A percentile compares a stretch with the other conserved stretches of the same genome.
phyloP scores from a whole-genome alignment of 1,140 invertebrate species.

The Drosophila fuyamai region DNA sequence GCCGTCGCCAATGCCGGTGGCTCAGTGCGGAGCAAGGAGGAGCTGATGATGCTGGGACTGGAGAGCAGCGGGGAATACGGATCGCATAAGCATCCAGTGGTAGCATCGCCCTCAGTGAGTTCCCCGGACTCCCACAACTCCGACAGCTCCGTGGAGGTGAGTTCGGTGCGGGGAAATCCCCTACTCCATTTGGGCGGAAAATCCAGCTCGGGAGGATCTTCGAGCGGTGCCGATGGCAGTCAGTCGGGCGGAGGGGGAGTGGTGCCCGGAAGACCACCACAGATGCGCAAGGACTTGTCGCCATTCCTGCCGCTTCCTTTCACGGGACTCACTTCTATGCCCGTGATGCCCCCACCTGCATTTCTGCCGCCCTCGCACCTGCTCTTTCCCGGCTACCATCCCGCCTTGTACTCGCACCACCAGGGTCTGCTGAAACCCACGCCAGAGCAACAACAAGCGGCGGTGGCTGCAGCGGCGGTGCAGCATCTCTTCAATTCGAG shows the following conservation, averaged over 20 bases:
- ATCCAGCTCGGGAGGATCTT: slow-evolving; percentile 13
- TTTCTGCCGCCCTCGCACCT: slow-evolving; percentile 88
- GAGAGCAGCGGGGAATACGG: slow-evolving; percentile 86
- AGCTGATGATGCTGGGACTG: slow-evolving; percentile 87
- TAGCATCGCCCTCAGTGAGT: slow-evolving; percentile 89
- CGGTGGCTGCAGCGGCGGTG: slow-evolving; percentile 74
- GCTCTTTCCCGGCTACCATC: slow-evolving; percentile 88
- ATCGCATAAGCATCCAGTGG: slow-evolving; percentile 73
- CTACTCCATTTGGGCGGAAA: slow-evolving; percentile 60
- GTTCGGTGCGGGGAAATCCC: slow-evolving; percentile 85
- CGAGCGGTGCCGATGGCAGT: slow-evolving; percentile 65
- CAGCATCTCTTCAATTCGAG: slow-evolving; percentile 77
- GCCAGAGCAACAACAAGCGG: slow-evolving; percentile 71
- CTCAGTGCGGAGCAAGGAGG: slow-evolving; percentile 86
- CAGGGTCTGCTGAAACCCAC: slow-evolving; percentile 87
- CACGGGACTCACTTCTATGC: slow-evolving; percentile 86
- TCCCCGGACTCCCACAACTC: slow-evolving; percentile 92
- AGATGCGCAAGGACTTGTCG: slow-evolving; percentile 85
- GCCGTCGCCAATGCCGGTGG: slow-evolving; percentile 66
- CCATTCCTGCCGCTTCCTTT: slow-evolving; percentile 86
- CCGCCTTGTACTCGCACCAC: slow-evolving; percentile 87
- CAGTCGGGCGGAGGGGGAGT: slow-evolving; percentile 70
- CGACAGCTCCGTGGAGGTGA: slow-evolving; percentile 88
- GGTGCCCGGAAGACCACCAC: slow-evolving; percentile 84
- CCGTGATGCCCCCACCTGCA: slow-evolving; percentile 88